A percentile compares a stretch with the other conserved stretches of the same genome.
These are phyloP conservation scores for Choristoneura fumiferana DNA, from an alignment of 1,140 invertebrate species.

Conservation along the genomic window DNA sequence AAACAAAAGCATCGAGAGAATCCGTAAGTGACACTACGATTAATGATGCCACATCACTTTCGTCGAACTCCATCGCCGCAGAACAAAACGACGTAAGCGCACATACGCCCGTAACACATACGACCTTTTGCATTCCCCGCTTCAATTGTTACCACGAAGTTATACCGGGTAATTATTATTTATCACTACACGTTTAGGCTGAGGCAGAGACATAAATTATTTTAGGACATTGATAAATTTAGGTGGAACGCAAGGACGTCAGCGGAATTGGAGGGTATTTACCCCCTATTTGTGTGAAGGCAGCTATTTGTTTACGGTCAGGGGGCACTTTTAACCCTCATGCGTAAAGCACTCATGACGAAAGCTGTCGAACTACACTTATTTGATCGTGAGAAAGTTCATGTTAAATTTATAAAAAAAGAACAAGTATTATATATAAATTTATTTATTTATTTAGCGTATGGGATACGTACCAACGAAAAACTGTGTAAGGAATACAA, in stretches of 20 bases:
- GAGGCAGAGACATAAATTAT: conserved; percentile 1
- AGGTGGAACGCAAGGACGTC: background rate
- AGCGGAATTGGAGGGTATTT: background rate
- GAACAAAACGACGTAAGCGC: background rate
- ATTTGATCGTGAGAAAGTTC: no score
- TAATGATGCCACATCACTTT: conserved; percentile 1
- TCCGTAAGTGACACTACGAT: conserved; percentile 11
- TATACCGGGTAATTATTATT: conserved; percentile 2
- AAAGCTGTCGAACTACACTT: no score
- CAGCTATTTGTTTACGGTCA: conserved; percentile 4
- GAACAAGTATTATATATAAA: no score
- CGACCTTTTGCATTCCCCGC: background rate
- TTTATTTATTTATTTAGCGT: no score
- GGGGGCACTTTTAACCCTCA: background rate
- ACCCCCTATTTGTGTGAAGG: background rate
- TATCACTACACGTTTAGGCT: conserved; percentile 1
- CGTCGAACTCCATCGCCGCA: background rate
- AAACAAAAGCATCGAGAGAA: conserved; percentile 9
- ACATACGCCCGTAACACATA: background rate
- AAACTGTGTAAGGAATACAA: no score
- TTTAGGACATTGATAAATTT: conserved; percentile 5
- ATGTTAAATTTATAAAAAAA: no score
- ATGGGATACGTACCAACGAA: no score
- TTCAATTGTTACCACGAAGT: background rate
- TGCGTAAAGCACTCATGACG: no score